Evolutionary conservation across 2,113 vertebrate species (phyloP).

Genomic region (Chroicocephalus ridibundus): DNA sequence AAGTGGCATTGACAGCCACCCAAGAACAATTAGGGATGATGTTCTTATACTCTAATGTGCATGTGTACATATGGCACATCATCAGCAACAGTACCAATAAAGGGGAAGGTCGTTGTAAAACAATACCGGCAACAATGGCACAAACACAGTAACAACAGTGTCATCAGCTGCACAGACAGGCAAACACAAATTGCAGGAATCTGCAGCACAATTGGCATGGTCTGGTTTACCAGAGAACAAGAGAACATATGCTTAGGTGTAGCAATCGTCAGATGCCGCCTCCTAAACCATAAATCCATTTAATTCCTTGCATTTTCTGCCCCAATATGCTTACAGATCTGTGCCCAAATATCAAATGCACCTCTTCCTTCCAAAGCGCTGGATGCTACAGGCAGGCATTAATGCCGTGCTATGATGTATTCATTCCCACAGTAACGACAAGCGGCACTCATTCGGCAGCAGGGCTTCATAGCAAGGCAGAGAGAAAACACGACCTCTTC

Average conservation of each 20-base stretch:
- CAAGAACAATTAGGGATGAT: conserved; percentile 36
- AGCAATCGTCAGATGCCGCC: neutral
- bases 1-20: conserved; percentile 44
- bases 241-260: conserved; percentile 9
- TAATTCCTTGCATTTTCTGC: neutral
- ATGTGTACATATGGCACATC: conserved; percentile 48
- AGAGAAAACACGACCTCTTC: neutral
- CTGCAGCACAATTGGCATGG: neutral
- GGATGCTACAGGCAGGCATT: neutral
- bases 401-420: neutral
- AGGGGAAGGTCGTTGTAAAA: conserved; percentile 31
- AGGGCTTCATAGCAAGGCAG: neutral
- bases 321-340: neutral
- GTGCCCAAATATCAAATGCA: neutral
- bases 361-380: neutral
- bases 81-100: conserved; percentile 34
- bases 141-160: neutral
- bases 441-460: neutral
- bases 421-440: neutral
- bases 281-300: neutral
- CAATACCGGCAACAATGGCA: conserved; percentile 8
- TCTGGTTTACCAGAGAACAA: neutral
- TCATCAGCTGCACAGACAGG: conserved; percentile 43
- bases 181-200: conserved; percentile 26
- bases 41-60: conserved; percentile 40